Base-by-base conservation (phyloP, 2,888 invertebrate genomes). In the Pomacea canaliculata region DNA sequence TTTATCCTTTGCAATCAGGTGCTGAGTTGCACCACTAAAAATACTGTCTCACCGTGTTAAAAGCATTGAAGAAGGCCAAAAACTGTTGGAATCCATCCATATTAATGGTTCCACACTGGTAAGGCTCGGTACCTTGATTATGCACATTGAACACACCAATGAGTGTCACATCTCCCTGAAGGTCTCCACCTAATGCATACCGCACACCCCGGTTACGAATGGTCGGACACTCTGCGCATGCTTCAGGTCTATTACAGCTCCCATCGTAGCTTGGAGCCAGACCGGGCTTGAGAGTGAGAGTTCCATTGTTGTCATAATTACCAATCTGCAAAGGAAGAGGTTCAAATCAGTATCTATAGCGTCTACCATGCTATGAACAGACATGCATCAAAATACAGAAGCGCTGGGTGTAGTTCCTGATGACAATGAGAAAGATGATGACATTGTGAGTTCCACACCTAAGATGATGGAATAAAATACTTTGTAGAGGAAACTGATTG, bases 21-120 rank as follows among this genome's bases (percentile, higher is more conserved):
- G 19, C 2, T 46, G 19, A 68, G 1, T 37, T 3, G 8, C 8
- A 2, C 51, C 16, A 16, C 12, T 7, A 8, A 10, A 56, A 56
- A 56, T 16, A 56, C 51, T 16, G 16, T 56, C 51, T 56, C 51
- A 56, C 51, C 51, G 51, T 56, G 51, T 16, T 56, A 27, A 89
- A 73, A 0, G 88, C 87, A 86, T 89, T 91, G n/a, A 89, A 83
- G 76, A 90, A 87, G 7, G 91, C 86, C 63, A 91, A 84, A 16
- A 89, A 84, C 51, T 87, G 84, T 71, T 89, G 88, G 71, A 90
- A 83, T 8, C 86, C 88, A 0, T 76, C 76, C 70, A 85, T 80
- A 49, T 86, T 83, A 70, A 86, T 78, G 0, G 79, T 76, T 1
- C 88, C 88, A 76, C 89, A 88, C 1, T 80, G 80, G 76, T 85